phyloP scores from a whole-genome alignment of 2,113 vertebrate species.

The Brachirus orientalis region DNA sequence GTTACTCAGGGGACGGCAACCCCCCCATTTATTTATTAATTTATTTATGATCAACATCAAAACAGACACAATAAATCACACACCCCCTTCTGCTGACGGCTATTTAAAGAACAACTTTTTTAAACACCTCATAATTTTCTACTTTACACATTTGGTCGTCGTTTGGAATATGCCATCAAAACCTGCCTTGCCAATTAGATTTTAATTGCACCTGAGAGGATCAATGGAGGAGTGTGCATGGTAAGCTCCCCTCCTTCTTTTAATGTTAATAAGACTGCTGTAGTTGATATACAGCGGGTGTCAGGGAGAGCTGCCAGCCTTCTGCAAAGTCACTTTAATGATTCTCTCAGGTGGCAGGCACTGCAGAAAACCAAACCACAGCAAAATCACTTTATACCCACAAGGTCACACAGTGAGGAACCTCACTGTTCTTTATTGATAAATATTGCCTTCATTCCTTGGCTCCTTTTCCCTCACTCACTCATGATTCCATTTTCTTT shows the following conservation, averaged over 20 bases:
- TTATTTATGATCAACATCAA: conserved; percentile 23
- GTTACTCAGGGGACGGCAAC: conserved; percentile 10
- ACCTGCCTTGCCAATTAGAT: conserved; percentile 56
- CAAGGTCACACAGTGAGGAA: conserved; percentile 62
- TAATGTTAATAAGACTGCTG: conserved; percentile 55
- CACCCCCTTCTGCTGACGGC: conserved; percentile 20
- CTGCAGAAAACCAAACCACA: conserved; percentile 54
- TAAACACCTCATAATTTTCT: conserved; percentile 43
- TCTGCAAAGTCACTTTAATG: conserved; percentile 63
- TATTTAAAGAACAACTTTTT: conserved; percentile 60
- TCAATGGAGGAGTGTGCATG: conserved; percentile 28
- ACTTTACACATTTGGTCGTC: conserved; percentile 40
- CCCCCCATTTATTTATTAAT: no score
- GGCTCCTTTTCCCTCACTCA: conserved; percentile 18
- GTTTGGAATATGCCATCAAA: conserved; percentile 51
- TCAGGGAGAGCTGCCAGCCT: conserved; percentile 53
- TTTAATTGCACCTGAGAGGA: conserved; percentile 69
- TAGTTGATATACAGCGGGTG: conserved; percentile 44
- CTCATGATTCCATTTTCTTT: conserved; percentile 32
- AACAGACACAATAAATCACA: conserved; percentile 29
- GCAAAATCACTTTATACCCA: conserved; percentile 57
- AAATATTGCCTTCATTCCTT: conserved; percentile 41
- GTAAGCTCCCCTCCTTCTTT: conserved; percentile 27
- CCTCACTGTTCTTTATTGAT: conserved; percentile 57
- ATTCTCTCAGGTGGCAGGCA: conserved; percentile 52